phyloP scores from a whole-genome alignment of 2,113 vertebrate genomes.

The Hippocampus abdominalis region DNA sequence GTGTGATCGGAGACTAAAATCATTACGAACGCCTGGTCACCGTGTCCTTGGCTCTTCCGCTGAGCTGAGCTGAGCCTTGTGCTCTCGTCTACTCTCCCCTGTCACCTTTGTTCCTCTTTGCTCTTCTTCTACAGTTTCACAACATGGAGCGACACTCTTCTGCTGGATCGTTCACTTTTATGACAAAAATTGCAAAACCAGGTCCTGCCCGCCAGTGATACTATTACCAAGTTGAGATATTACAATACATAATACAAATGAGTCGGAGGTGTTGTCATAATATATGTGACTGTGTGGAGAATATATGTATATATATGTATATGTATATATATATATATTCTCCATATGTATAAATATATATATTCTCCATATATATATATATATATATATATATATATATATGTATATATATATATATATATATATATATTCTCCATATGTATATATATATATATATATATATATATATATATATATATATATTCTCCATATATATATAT shows the following conservation, averaged over 20 bases:
- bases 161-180: not conserved
- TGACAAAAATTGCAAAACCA: not conserved
- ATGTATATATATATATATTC: too few species aligned
- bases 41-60: conserved; percentile 70
- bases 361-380: too few species aligned
- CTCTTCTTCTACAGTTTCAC: conserved; percentile 1
- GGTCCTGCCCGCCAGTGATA: conserved; percentile 5
- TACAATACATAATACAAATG: not conserved
- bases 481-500: too few species aligned
- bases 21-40: conserved; percentile 71
- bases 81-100: conserved; percentile 29
- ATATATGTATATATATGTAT: not conserved
- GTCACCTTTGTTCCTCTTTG: conserved; percentile 16
- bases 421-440: too few species aligned
- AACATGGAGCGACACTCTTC: not conserved
- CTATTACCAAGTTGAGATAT: not conserved
- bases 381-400: too few species aligned
- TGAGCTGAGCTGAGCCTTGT: conserved; percentile 47
- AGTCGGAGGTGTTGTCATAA: not conserved
- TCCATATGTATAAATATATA: too few species aligned
- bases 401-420: too few species aligned
- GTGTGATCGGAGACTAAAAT: conserved; percentile 75
- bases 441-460: too few species aligned
- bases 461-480: too few species aligned
- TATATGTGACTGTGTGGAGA: too few species aligned